Conservation (phyloP, 2,113 vertebrate species). For the Meles meles region DNA sequence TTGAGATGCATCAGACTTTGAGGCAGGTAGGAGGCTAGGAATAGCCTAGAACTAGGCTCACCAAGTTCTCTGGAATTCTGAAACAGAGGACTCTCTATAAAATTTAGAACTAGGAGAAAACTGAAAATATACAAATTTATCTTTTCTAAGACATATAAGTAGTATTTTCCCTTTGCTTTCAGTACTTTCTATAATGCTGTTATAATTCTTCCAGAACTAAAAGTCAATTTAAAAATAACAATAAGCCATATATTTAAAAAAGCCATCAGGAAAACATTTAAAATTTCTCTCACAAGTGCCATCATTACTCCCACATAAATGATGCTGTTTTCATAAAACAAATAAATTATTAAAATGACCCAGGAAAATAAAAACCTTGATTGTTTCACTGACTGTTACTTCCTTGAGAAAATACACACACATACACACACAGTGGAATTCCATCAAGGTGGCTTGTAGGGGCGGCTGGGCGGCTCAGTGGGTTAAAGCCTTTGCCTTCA, state of each 20-base stretch:
- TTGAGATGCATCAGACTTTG: neutral
- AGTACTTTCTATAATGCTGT: neutral
- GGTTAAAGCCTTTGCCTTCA: too few species aligned
- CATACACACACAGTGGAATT: neutral
- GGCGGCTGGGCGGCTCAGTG: too few species aligned
- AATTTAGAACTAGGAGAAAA: neutral
- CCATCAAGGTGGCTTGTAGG: neutral
- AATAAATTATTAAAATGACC: neutral
- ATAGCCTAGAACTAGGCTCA: neutral
- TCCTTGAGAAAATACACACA: neutral
- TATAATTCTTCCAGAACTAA: neutral
- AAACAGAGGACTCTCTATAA: neutral
- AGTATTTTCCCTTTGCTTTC: neutral
- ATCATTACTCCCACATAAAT: neutral
- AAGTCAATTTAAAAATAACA: slow-evolving; percentile 41
- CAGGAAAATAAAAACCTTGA: neutral
- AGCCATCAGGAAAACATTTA: neutral
- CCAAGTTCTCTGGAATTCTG: neutral
- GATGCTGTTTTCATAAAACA: slow-evolving; percentile 47
- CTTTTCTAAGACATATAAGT: neutral
- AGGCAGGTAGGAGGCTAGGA: neutral
- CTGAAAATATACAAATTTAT: neutral
- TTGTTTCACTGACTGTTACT: neutral
- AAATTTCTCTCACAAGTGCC: neutral
- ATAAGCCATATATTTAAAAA: neutral